Base-by-base conservation (phyloP, 2,797 vertebrate genomes). In the Hippocampus kuda region DNA sequence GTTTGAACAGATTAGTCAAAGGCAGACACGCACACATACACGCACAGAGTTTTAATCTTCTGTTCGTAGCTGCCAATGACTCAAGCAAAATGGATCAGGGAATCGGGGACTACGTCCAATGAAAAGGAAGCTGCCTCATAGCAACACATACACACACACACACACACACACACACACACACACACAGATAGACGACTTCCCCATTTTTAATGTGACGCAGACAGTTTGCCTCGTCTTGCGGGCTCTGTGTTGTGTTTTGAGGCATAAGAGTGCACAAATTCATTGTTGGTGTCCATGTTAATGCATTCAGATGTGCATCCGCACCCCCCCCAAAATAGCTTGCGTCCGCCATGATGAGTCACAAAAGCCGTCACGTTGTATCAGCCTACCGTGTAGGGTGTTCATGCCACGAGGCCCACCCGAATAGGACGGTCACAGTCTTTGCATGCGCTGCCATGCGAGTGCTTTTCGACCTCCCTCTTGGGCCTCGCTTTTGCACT, bases 131-230 rank as follows among this genome's bases (percentile, higher is more conserved):
- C 41, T 26, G 41, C 62, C n/a, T 69, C 67, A 70, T n/a, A 66
- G 27, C 66, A 30, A 67, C 38, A 0, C 5, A 4, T 2, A 4
- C 30, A 0, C 34, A 5, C 34, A 6, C 5, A 34, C 34, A 34
- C 34, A 34, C 34, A 34, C 34, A 34, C 34, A 34, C 34, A 67
- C 74, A 74, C 71, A 69, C 53, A 64, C 53, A 34, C 34, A 34
- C 5, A 34, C 34, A 38, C 34, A 34, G 74, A 78, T 75, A 84
- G 82, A 76, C 11, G 46, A 68, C 67, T 88, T 63, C 22, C 18
- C 70, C 77, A 89, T 88, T 83, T 87, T 89, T 86, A 86, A 89
- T 85, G 79, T 80, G 44, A 15, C 61, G 65, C 70, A 78, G 82
- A 85, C 82, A 74, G 75, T n/a, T n/a, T n/a, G n/a, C n/a, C n/a